phyloP scores from a whole-genome alignment of 2,113 vertebrate species.

The Rhadina sibilatrix region DNA sequence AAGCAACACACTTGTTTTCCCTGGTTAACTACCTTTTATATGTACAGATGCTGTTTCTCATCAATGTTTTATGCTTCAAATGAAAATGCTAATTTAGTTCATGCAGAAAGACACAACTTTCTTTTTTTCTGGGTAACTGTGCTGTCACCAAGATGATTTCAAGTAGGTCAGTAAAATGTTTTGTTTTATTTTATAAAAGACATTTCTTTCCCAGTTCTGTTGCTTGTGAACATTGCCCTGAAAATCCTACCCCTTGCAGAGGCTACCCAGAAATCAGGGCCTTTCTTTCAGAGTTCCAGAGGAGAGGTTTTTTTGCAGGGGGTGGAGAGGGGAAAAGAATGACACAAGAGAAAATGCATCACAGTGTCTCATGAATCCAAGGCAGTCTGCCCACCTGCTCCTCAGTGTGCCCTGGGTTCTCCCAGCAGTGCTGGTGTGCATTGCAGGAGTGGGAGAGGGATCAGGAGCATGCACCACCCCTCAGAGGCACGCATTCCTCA shows the following conservation, averaged over 20 bases:
- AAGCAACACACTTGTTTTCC: neutral
- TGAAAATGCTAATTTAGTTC: neutral
- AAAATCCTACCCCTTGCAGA: neutral
- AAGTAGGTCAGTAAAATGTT: neutral
- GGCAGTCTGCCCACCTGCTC: neutral
- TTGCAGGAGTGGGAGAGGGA: neutral
- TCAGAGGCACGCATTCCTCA: neutral
- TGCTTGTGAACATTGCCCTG: neutral
- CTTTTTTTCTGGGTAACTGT: neutral
- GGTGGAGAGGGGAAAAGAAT: neutral
- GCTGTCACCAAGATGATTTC: neutral
- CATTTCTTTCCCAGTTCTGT: neutral
- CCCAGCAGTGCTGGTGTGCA: neutral
- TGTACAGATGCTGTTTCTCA: conserved; percentile 20
- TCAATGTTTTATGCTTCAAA: neutral
- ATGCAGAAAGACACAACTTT: neutral
- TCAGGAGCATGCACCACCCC: fast-evolving
- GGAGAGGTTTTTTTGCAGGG: neutral
- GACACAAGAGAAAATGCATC: neutral
- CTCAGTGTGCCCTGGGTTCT: neutral
- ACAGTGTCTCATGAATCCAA: neutral
- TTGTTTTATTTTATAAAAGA: neutral
- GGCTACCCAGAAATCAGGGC: neutral
- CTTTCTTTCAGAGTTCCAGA: neutral
- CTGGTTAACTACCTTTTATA: neutral